These are phyloP conservation scores for Acrocyrtus sp. DNA, from an alignment of 2,888 invertebrate genomes.

Conservation along the genomic window DNA sequence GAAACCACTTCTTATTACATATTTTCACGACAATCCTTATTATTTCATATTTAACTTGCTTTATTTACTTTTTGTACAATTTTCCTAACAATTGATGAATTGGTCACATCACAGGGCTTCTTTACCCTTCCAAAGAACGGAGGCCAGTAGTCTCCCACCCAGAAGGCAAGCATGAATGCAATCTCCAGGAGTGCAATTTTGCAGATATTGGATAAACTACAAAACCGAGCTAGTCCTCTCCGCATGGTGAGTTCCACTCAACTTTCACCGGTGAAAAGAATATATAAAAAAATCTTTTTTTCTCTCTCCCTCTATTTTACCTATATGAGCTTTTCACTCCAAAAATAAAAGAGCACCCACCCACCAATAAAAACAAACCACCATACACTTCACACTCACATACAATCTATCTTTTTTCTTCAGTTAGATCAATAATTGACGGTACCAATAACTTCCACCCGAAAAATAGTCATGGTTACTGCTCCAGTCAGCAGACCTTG, in stretches of 20 bases:
- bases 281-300: slow-evolving; percentile 4
- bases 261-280: too few species aligned
- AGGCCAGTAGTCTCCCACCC: slow-evolving; percentile 63
- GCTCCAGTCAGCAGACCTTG: too few species aligned
- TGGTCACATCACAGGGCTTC: slow-evolving; percentile 67
- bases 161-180: slow-evolving; percentile 62
- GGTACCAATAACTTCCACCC: not conserved
- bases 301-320: not conserved
- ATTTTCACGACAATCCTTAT: not conserved
- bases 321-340: not conserved
- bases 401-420: not conserved
- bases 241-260: slow-evolving; percentile 57
- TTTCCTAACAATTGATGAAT: slow-evolving; percentile 86
- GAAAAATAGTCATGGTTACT: too few species aligned
- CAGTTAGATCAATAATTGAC: not conserved
- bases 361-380: too few species aligned
- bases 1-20: not conserved
- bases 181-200: slow-evolving; percentile 61
- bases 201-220: slow-evolving; percentile 61
- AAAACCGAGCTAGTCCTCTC: slow-evolving; percentile 62
- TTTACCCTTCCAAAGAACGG: slow-evolving; percentile 56
- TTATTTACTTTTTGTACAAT: slow-evolving; percentile 78
- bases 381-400: not conserved
- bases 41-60: not conserved
- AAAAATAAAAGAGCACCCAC: too few species aligned